A percentile compares a stretch with the other conserved stretches of the same genome.
These are phyloP conservation scores for Asbolus verrucosus DNA, from an alignment of 1,140 invertebrate genomes.

Conservation along the genomic window DNA sequence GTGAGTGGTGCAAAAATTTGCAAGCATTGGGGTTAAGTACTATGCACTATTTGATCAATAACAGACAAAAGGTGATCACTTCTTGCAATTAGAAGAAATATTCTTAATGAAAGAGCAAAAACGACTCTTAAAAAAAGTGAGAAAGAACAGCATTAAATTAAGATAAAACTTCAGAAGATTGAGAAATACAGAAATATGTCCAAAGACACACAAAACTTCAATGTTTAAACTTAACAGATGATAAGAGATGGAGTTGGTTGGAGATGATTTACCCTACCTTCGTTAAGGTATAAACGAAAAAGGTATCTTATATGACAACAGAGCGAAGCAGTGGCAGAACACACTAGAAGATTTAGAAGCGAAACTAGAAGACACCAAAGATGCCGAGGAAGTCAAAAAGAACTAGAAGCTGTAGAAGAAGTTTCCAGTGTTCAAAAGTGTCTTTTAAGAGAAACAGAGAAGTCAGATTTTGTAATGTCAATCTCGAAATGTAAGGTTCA, in stretches of 20 bases:
- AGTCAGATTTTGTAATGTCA: conserved; percentile 77
- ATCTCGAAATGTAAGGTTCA: conserved; percentile 71
- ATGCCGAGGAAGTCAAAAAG: conserved; percentile 64
- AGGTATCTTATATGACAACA: conserved; percentile 64
- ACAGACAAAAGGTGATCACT: conserved; percentile 82
- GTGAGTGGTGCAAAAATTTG: conserved; percentile 86
- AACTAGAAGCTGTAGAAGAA: conserved; percentile 66
- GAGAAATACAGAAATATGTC: conserved; percentile 80
- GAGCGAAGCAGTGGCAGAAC: conserved; percentile 67
- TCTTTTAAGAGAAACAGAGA: conserved; percentile 68
- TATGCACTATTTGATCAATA: conserved; percentile 65
- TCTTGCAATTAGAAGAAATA: conserved; percentile 86
- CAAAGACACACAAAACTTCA: conserved; percentile 77
- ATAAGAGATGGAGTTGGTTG: conserved; percentile 81
- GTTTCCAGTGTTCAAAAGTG: conserved; percentile 71
- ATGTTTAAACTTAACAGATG: conserved; percentile 91
- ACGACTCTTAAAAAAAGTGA: conserved; percentile 78
- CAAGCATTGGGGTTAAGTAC: conserved; percentile 80
- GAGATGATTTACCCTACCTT: conserved; percentile 54
- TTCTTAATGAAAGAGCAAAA: conserved; percentile 86
- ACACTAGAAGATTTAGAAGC: conserved; percentile 64
- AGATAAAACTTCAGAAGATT: conserved; percentile 76
- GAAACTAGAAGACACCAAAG: conserved; percentile 64
- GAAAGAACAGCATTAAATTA: conserved; percentile 71
- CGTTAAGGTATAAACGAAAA: conserved; percentile 64